A percentile compares a stretch with the other conserved stretches of the same genome.
phyloP scores from a whole-genome alignment of 1,140 invertebrate genomes.

The Melanaphis sacchari region DNA sequence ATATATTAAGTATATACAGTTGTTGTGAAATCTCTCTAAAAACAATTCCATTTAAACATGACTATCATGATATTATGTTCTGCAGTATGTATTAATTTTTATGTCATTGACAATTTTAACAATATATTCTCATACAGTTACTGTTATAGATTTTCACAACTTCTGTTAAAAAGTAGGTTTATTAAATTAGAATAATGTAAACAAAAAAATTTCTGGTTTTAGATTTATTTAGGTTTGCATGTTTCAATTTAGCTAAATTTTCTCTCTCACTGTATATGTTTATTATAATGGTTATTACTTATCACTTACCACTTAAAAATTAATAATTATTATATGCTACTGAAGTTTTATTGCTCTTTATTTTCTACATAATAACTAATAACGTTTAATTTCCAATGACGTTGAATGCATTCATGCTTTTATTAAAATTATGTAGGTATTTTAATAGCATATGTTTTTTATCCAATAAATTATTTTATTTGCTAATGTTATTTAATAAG shows the following conservation, averaged over 20 bases:
- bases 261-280: neutral
- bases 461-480: neutral
- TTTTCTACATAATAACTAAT: conserved; percentile 10
- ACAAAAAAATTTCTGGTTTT: neutral
- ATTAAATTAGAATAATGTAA: neutral
- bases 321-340: neutral
- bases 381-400: neutral
- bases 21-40: neutral
- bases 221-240: neutral
- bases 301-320: neutral
- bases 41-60: neutral
- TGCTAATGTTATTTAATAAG: neutral
- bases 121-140: neutral
- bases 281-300: neutral
- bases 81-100: neutral
- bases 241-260: neutral
- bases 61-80: neutral
- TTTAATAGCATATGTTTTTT: neutral
- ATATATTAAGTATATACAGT: neutral
- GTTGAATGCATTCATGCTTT: neutral
- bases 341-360: neutral
- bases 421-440: neutral
- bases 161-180: neutral
- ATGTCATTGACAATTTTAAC: neutral
- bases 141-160: neutral